Evolutionary conservation across 35 echinoderm and acorn worm species (phyloP), one percentile per base, ranked within the genome.

Genomic region (Heliocidaris tuberculata): DNA sequence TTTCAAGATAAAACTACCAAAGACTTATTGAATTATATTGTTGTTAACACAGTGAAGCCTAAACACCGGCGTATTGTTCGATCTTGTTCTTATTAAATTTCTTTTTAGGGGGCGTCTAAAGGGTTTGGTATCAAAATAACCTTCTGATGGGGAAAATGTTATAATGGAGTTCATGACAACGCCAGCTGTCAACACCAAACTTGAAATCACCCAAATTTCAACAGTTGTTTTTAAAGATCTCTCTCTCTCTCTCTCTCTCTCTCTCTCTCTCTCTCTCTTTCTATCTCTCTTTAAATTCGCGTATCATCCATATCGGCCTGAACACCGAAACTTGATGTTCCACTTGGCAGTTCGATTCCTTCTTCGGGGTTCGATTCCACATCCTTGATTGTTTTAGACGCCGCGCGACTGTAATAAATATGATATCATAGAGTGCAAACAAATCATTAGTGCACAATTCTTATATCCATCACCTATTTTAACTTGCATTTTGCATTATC

Each of bases 361-460:
- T 93, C 48, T 49, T 93, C 91, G 30, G 48, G 91, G 21, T 49
- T 59, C 9, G 91, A 47, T 48, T 93, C 91, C 4, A 19, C 49
- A n/a, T 93, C 91, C 50, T 93, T 93, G 91, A 31, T 59, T 48
- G 91, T 93, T 93, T 93, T 93, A 59, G 91, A 93, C 91, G 91
- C 91, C 12, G 91, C 50, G 50, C 91, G 91, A 15, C 91, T 93
- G 48, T 48, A 93, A 48, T 78, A 19, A 60, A 60, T 31, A 42
- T 87, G 86, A 87, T 31, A 87, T 16, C 29, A 89, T 89, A 19
- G 87, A n/a, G 30, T 89, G 87, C 31, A 89, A 42, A 89, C 87
- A 89, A 32, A 17, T 16, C n/a, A 19, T 85, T 85, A 85, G 70
- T 85, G n/a, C 15, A 29, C 15, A 85, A 85, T 85, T 85, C 15